Percentiles rank a stretch among this genome's conserved stretches.
phyloP scores from a whole-genome alignment of 1,140 invertebrate species.

The Globodera rostochiensis region DNA sequence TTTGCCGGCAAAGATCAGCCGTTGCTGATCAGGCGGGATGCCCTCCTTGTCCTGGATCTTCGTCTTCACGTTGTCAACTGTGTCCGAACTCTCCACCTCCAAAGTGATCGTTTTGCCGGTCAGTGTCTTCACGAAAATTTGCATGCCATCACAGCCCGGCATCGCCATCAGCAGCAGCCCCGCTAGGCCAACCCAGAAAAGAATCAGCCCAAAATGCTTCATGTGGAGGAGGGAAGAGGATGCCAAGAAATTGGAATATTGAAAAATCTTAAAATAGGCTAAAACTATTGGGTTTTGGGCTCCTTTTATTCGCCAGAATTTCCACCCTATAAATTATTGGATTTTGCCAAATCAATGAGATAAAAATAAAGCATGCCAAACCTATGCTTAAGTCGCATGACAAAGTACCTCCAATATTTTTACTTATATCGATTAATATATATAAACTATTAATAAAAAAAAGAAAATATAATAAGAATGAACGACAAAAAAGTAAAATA shows the following conservation, averaged over 20 bases:
- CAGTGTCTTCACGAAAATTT: slow-evolving; percentile 69
- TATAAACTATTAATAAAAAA: too few relatives aligned
- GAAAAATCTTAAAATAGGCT: not conserved
- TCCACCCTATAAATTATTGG: too few relatives aligned
- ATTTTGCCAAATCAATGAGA: too few relatives aligned
- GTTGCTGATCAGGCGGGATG: slow-evolving; percentile 41
- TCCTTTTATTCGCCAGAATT: too few relatives aligned
- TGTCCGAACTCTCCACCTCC: slow-evolving; percentile 68
- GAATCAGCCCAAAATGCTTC: not conserved
- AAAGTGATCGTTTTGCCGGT: slow-evolving; percentile 70
- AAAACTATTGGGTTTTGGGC: too few relatives aligned
- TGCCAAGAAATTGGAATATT: not conserved
- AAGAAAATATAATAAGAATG: too few relatives aligned
- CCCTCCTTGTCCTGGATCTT: slow-evolving; percentile 69
- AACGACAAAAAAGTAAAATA: too few relatives aligned
- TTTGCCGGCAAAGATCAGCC: slow-evolving; percentile 66
- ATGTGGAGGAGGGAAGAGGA: not conserved
- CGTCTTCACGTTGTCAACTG: slow-evolving; percentile 67
- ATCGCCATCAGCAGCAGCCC: not conserved
- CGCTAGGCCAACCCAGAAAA: not conserved
- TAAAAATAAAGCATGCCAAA: too few relatives aligned
- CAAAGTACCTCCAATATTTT: too few relatives aligned
- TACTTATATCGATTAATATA: too few relatives aligned
- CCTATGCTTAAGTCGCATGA: too few relatives aligned
- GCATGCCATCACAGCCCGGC: slow-evolving; percentile 21